Percentiles rank a stretch among this genome's conserved stretches.
phyloP scores from a whole-genome alignment of 2,888 invertebrate species.

The Spilarctia lutea region DNA sequence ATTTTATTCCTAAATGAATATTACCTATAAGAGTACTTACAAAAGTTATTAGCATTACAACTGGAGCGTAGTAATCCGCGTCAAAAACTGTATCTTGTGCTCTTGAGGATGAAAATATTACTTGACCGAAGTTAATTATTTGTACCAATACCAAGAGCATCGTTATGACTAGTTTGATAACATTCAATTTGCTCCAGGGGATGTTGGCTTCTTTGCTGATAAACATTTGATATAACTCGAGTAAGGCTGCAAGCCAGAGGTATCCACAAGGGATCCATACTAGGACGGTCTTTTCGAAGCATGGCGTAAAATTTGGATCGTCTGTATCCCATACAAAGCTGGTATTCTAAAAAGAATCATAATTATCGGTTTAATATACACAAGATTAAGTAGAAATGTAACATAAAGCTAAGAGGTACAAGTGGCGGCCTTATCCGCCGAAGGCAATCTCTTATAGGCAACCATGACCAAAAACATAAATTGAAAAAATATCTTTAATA shows the following conservation, averaged over 20 bases:
- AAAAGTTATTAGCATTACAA: slow-evolving; percentile 91
- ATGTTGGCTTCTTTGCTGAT: slow-evolving; percentile 91
- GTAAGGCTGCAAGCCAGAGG: slow-evolving; percentile 90
- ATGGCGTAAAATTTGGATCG: slow-evolving; percentile 94
- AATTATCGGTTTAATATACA: no score
- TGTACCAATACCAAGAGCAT: slow-evolving; percentile 88
- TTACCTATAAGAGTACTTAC: slow-evolving; percentile 86
- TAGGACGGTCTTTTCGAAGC: slow-evolving; percentile 95
- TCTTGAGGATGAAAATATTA: slow-evolving; percentile 82
- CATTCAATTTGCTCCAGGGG: slow-evolving; percentile 91
- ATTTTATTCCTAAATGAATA: neutral
- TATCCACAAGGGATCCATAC: slow-evolving; percentile 95
- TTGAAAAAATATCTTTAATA: no score
- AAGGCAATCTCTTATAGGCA: no score
- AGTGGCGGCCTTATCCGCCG: no score
- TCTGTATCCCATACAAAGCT: slow-evolving; percentile 93
- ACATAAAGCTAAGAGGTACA: no score
- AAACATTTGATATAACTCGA: slow-evolving; percentile 91
- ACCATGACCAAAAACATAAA: no score
- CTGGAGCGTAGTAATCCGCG: slow-evolving; percentile 60
- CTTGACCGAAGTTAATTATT: slow-evolving; percentile 88
- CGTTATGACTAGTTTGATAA: slow-evolving; percentile 89
- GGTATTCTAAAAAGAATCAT: slow-evolving; percentile 88
- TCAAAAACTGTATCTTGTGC: slow-evolving; percentile 82
- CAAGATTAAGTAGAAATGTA: neutral